phyloP scores from a whole-genome alignment of 2,888 invertebrate genomes.

The Morpho helenor region DNA sequence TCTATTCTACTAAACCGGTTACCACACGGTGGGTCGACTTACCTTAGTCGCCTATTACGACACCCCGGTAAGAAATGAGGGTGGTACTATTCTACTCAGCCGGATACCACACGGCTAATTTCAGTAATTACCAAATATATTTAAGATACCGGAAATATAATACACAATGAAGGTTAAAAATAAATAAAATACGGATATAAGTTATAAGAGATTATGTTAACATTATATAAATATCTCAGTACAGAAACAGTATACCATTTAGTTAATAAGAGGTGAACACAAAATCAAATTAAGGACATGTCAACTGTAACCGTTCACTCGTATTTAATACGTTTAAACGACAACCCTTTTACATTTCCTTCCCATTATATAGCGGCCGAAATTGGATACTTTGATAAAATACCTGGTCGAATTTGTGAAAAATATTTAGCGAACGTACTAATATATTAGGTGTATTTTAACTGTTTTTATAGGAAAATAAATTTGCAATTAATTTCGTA shows the following conservation, averaged over 20 bases:
- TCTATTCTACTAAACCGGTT: too few species aligned
- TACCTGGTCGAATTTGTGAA: too few species aligned
- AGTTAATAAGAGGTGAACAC: neutral
- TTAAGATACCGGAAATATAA: neutral
- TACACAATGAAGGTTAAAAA: neutral
- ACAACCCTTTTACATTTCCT: neutral
- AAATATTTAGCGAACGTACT: too few species aligned
- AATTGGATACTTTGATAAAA: neutral
- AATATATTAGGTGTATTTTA: too few species aligned
- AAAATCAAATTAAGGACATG: slow-evolving; percentile 19
- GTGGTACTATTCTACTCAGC: too few species aligned
- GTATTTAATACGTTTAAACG: slow-evolving; percentile 13
- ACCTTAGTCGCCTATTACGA: too few species aligned
- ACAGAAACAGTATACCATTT: neutral
- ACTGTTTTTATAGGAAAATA: too few species aligned
- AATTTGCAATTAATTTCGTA: too few species aligned
- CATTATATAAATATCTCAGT: neutral
- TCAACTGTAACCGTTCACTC: slow-evolving; percentile 11
- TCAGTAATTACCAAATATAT: too few species aligned
- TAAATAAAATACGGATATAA: neutral
- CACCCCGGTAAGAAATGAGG: too few species aligned
- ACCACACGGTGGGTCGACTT: too few species aligned
- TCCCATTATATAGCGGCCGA: neutral
- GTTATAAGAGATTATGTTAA: neutral
- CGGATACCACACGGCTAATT: too few species aligned